A percentile compares a stretch with the other conserved stretches of the same genome.
These are phyloP conservation scores for Hippocampus kuda DNA, from an alignment of 2,797 vertebrate genomes.

Conservation along the genomic window DNA sequence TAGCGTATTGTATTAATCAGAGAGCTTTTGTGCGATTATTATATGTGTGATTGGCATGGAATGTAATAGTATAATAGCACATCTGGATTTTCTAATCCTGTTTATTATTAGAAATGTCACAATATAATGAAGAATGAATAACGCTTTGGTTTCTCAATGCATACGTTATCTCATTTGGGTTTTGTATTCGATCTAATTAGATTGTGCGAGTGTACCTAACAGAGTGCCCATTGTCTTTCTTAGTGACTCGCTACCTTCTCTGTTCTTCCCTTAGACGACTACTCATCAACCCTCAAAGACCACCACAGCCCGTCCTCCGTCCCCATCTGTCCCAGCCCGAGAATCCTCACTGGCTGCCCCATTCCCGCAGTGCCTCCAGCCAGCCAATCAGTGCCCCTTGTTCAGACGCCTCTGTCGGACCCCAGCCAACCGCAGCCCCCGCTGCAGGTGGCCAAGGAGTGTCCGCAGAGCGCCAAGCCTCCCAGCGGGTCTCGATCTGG, in stretches of 20 bases:
- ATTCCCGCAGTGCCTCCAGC: constrained; percentile 87
- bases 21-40: too few relatives aligned
- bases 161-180: neutral
- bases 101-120: neutral
- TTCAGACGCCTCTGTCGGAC: constrained; percentile 85
- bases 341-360: constrained; percentile 88
- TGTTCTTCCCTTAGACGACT: constrained; percentile 56
- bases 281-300: constrained; percentile 78
- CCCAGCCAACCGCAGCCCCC: constrained; percentile 71
- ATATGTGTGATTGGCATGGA: too few relatives aligned
- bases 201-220: neutral
- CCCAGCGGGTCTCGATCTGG: constrained; percentile 87
- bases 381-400: constrained; percentile 83
- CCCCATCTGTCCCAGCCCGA: constrained; percentile 78
- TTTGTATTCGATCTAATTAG: neutral
- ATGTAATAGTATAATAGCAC: neutral
- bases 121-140: neutral
- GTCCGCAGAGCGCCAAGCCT: constrained; percentile 88
- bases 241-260: constrained; percentile 12
- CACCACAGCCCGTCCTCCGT: constrained; percentile 83
- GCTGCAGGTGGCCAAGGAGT: constrained; percentile 80
- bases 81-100: neutral
- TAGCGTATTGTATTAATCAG: too few relatives aligned
- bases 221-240: neutral
- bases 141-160: neutral